phyloP scores from a whole-genome alignment of 2,888 invertebrate genomes.

The Hofmannophila pseudospretella region DNA sequence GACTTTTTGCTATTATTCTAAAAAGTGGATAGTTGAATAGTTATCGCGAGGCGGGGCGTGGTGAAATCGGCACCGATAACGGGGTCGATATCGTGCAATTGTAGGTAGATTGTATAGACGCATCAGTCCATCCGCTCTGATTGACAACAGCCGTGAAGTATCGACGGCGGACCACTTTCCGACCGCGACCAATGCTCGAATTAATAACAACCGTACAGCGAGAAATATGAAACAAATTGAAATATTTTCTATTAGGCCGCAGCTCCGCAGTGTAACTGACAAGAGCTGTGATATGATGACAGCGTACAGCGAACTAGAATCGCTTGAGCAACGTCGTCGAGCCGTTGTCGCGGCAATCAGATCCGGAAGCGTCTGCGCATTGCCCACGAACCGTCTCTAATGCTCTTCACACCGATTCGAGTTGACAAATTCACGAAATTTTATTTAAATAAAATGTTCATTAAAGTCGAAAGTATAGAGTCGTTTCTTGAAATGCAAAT shows the following conservation, averaged over 20 bases:
- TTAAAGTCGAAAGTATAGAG: background rate
- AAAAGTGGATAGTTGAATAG: too few species aligned
- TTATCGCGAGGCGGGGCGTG: background rate
- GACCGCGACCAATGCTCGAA: constrained; percentile 41
- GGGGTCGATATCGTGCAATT: constrained; percentile 61
- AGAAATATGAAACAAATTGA: constrained; percentile 37
- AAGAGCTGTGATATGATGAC: constrained; percentile 3
- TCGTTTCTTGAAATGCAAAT: background rate
- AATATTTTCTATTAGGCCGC: constrained; percentile 21
- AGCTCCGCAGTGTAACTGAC: too few species aligned
- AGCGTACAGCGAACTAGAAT: background rate
- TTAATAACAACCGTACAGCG: constrained; percentile 31
- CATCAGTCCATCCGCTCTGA: constrained; percentile 54
- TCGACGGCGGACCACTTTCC: constrained; percentile 48
- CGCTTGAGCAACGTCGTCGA: constrained; percentile 34
- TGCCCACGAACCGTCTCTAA: constrained; percentile 50
- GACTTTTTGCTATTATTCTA: too few species aligned
- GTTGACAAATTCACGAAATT: constrained; percentile 25
- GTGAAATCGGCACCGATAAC: constrained; percentile 22
- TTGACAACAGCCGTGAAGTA: constrained; percentile 67
- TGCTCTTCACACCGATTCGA: constrained; percentile 31
- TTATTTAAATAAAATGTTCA: background rate
- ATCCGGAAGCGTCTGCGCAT: constrained; percentile 59
- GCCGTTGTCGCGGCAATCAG: constrained; percentile 54
- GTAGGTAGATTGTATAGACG: constrained; percentile 26